A percentile compares a stretch with the other conserved stretches of the same genome.
These are phyloP conservation scores for Larimichthys polyactis DNA, from an alignment of 2,113 vertebrate genomes.

Conservation along the genomic window DNA sequence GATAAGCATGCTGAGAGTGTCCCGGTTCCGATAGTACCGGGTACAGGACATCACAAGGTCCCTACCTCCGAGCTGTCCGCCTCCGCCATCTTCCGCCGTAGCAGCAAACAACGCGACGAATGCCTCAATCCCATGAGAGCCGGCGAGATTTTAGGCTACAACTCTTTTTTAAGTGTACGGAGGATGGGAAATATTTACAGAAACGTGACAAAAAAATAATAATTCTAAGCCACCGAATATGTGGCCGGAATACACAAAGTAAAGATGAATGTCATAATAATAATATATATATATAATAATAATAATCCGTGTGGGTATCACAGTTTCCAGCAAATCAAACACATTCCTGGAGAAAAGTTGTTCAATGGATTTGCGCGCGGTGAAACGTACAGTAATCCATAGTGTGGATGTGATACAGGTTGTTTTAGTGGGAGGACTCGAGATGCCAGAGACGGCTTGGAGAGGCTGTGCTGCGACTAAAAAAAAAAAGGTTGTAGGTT, in stretches of 20 bases:
- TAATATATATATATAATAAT: no score
- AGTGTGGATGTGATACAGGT: slow-evolving; percentile 38
- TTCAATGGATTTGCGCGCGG: background rate
- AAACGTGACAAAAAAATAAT: slow-evolving; percentile 23
- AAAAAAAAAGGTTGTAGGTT: slow-evolving; percentile 49
- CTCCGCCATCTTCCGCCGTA: slow-evolving; percentile 98
- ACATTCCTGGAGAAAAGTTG: slow-evolving; percentile 62
- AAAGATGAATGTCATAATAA: slow-evolving; percentile 10
- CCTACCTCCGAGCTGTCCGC: slow-evolving; percentile 95
- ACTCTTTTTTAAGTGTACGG: slow-evolving; percentile 57
- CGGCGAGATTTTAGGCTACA: slow-evolving; percentile 83
- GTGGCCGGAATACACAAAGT: background rate
- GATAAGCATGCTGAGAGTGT: background rate
- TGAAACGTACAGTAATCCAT: slow-evolving; percentile 56
- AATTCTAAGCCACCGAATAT: background rate
- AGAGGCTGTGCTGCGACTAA: slow-evolving; percentile 17
- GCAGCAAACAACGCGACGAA: slow-evolving; percentile 98
- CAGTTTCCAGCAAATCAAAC: slow-evolving; percentile 9
- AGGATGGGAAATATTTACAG: background rate
- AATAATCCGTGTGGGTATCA: background rate
- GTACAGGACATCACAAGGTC: slow-evolving; percentile 68
- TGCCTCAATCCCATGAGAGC: slow-evolving; percentile 98
- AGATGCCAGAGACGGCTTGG: slow-evolving; percentile 14
- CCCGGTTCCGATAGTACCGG: slow-evolving; percentile 28
- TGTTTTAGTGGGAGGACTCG: slow-evolving; percentile 42